Evolutionary conservation across 2,113 vertebrate species (phyloP).

Genomic region (Pica pica): DNA sequence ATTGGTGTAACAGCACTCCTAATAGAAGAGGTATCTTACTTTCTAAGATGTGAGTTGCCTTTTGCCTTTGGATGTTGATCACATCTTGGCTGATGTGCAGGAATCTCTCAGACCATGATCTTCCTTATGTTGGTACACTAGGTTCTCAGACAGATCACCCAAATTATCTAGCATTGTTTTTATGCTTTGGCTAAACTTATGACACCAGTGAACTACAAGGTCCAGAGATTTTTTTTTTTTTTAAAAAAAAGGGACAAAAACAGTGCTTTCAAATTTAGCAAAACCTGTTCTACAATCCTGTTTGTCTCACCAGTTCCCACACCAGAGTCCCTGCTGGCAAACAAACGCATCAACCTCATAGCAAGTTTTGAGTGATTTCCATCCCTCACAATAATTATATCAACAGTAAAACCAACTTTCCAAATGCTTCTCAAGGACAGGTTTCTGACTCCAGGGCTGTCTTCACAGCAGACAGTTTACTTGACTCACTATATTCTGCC

Average conservation of each 20-base stretch:
- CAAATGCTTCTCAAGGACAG: background rate
- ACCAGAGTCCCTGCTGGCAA: background rate
- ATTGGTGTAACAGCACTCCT: background rate
- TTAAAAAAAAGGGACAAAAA: background rate
- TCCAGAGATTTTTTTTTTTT: background rate
- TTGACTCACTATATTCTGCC: background rate
- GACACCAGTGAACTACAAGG: background rate
- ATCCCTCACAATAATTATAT: background rate
- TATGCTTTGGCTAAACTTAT: background rate
- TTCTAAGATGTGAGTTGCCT: background rate
- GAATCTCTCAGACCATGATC: background rate
- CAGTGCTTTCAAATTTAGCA: background rate
- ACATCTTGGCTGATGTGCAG: background rate
- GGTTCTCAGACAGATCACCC: background rate
- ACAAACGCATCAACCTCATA: background rate
- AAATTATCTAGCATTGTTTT: background rate
- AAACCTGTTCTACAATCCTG: background rate
- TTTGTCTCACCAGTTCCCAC: background rate
- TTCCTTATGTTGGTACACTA: background rate
- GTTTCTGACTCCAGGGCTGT: background rate
- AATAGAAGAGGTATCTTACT: background rate
- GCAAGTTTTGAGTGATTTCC: background rate
- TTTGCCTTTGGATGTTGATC: background rate
- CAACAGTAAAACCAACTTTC: background rate
- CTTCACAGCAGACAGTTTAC: background rate